Evolutionary conservation across 2,888 invertebrate genomes (phyloP).

Genomic region (Apodemia mormo): DNA sequence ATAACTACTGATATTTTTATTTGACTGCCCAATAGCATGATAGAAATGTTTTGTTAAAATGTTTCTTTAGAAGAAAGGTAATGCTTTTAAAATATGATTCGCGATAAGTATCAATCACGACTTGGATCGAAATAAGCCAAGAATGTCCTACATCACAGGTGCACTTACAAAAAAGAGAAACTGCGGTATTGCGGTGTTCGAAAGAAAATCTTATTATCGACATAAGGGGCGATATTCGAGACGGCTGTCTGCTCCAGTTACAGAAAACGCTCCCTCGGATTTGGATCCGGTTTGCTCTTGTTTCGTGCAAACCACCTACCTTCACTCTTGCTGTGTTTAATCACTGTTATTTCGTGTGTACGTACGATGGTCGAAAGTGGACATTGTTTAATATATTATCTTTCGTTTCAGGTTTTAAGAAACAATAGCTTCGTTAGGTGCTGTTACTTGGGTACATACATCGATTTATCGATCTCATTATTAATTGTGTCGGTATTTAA

Average conservation of each 20-base stretch:
- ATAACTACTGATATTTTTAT: too few species aligned
- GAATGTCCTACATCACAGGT: conserved; percentile 74
- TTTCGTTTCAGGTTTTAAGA: conserved; percentile 6
- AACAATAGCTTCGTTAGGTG: conserved; percentile 17
- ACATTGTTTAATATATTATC: conserved; percentile 33
- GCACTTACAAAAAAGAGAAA: conserved; percentile 78
- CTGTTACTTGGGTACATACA: conserved; percentile 13
- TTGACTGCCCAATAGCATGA: neutral
- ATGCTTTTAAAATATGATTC: conserved; percentile 46
- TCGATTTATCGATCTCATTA: conserved; percentile 9
- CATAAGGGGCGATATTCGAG: conserved; percentile 78
- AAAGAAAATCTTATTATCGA: conserved; percentile 78
- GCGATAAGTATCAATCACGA: conserved; percentile 64
- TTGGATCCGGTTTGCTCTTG: conserved; percentile 75
- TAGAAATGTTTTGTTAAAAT: conserved; percentile 4
- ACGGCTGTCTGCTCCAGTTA: conserved; percentile 72
- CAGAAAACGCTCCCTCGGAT: conserved; percentile 71
- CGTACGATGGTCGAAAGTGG: conserved; percentile 46
- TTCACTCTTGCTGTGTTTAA: conserved; percentile 72
- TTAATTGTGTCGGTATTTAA: neutral
- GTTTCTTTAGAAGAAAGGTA: conserved; percentile 16
- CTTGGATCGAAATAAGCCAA: conserved; percentile 64
- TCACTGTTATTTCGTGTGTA: conserved; percentile 54
- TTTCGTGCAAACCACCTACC: conserved; percentile 63
- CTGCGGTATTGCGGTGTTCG: conserved; percentile 60